Base-by-base conservation (phyloP, 2,888 invertebrate genomes). In the Neelides folsomi region DNA sequence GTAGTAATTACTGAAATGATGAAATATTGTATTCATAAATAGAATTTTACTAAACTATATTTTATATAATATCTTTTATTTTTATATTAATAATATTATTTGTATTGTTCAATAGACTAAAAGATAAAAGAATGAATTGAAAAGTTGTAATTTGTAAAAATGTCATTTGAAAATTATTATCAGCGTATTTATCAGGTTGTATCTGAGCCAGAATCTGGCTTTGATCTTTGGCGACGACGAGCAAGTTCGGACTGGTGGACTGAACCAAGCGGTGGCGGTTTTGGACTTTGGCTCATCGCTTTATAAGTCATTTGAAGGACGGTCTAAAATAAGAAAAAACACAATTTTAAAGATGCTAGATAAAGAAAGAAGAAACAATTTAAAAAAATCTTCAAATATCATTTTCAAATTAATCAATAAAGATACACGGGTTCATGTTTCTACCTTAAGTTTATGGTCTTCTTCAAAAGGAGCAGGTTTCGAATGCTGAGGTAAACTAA, bases 171-270 rank as follows among this genome's bases (percentile, higher is more conserved):
- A n/a, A 42, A n/a, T n/a, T n/a, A 42, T n/a, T n/a, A n/a, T n/a
- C n/a, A n/a, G n/a, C n/a, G n/a, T n/a, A n/a, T n/a, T n/a, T 12
- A 42, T 42, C 19, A 18, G 16, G 16, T 15, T 47, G 65, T 65
- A 52, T 67, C 70, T n/a, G 70, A 69, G 8, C 68, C 67, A 16
- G 70, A 69, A 56, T 69, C 69, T 38, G 77, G 75, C 61, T 77
- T 71, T 38, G 78, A 77, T 65, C 79, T 77, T 49, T 81, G 82
- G 66, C 95, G 79, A 58, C 95, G 80, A 68, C 90, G 83, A 16
- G 97, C 97, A 59, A 97, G 75, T 64, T 88, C 88, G 1, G 94
- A 95, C 71, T 90, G 85, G 35, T 85, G 86, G 8, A 95, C 94
- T 0, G 73, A 56, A 6, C 92, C 92, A 57, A 95, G 77, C 64